These are phyloP conservation scores for Hippotragus niger DNA, from an alignment of 2,113 vertebrate genomes.

Conservation along the genomic window DNA sequence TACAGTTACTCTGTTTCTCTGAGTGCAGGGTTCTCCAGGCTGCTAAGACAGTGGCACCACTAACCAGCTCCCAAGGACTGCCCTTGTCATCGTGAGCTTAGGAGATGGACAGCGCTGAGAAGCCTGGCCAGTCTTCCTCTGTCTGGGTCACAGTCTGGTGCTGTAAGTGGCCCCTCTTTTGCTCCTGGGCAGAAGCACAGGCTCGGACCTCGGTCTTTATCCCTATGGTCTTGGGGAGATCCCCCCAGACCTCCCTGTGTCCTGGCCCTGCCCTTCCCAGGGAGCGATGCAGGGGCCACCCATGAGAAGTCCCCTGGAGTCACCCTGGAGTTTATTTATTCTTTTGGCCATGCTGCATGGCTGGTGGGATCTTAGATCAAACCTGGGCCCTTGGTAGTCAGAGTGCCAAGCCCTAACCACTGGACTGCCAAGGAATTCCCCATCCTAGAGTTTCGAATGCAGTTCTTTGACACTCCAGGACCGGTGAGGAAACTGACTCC, in stretches of 20 bases:
- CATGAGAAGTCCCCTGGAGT: background rate
- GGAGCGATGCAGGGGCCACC: background rate
- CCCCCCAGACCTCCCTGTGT: background rate
- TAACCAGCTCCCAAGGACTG: background rate
- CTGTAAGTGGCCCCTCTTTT: background rate
- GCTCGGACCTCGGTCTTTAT: too few relatives aligned
- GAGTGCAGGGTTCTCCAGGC: background rate
- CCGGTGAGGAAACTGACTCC: background rate
- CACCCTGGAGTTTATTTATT: background rate
- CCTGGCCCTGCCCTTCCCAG: background rate
- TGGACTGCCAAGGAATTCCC: background rate
- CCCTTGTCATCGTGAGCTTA: background rate
- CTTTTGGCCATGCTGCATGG: background rate
- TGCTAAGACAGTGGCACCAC: background rate
- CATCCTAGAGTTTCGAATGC: background rate
- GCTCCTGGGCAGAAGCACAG: background rate
- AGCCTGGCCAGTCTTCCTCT: background rate
- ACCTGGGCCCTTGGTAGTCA: background rate
- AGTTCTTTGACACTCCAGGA: background rate
- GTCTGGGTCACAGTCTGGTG: too few relatives aligned
- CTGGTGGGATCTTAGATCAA: background rate
- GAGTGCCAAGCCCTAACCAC: background rate
- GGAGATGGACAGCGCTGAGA: rapidly evolving
- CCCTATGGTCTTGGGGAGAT: background rate
- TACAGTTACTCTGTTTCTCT: background rate